phyloP scores from a whole-genome alignment of 2,888 invertebrate genomes.

The Asteroscopus sphinx region DNA sequence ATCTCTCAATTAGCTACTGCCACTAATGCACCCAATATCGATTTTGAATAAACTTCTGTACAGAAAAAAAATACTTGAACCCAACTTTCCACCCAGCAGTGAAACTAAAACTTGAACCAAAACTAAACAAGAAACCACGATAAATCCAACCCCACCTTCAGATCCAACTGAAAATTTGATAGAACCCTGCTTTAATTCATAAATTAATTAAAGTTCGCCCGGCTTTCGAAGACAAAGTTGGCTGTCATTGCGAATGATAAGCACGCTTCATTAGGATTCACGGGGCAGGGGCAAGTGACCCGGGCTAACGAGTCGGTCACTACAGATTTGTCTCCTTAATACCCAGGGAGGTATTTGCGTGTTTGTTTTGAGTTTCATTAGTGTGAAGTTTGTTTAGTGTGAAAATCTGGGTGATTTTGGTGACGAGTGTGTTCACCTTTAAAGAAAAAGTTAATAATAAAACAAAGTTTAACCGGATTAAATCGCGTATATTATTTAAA shows the following conservation, averaged over 20 bases:
- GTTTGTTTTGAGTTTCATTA: conserved; percentile 43
- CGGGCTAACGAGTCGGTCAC: conserved; percentile 76
- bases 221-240: conserved; percentile 68
- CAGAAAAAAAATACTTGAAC: conserved; percentile 6
- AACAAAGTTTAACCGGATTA: background rate
- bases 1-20: too few species aligned
- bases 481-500: too few species aligned
- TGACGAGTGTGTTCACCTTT: background rate
- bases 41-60: conserved; percentile 1
- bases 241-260: conserved; percentile 84
- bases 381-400: conserved; percentile 13
- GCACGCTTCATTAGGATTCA: conserved; percentile 80
- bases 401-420: background rate
- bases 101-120: conserved; percentile 13
- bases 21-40: background rate
- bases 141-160: conserved; percentile 58
- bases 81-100: conserved; percentile 7
- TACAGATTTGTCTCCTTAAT: conserved; percentile 78
- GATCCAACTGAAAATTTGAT: conserved; percentile 72
- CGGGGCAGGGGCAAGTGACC: conserved; percentile 59
- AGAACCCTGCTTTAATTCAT: conserved; percentile 79
- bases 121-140: conserved; percentile 43
- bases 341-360: conserved; percentile 64
- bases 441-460: too few species aligned
- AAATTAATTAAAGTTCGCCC: conserved; percentile 85